These are phyloP conservation scores for Incurvaria masculella DNA, from an alignment of 2,888 invertebrate genomes.

Conservation along the genomic window DNA sequence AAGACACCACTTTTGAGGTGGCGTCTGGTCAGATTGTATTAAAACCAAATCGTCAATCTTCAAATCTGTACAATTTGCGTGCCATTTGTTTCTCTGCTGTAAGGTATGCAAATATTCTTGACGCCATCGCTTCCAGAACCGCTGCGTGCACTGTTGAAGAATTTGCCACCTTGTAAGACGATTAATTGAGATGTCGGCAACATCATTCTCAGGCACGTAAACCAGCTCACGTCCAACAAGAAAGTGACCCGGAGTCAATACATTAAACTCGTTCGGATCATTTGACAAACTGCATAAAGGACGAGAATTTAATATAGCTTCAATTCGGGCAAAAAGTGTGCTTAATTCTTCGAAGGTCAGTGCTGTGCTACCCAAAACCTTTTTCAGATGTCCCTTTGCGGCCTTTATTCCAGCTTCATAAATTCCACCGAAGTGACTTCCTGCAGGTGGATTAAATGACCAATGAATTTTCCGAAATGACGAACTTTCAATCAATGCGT, in stretches of 20 bases:
- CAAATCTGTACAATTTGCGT: not conserved
- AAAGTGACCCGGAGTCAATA: constrained; percentile 12
- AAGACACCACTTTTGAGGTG: constrained; percentile 9
- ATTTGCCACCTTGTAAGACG: constrained; percentile 13
- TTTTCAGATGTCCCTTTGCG: not conserved
- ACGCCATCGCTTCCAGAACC: constrained; percentile 15
- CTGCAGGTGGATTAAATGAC: constrained; percentile 7
- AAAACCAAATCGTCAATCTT: constrained; percentile 6
- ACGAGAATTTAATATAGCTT: constrained; percentile 11
- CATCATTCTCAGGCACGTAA: constrained; percentile 7
- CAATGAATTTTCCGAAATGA: constrained; percentile 1
- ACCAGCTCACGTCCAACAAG: constrained; percentile 8
- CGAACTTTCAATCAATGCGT: not conserved
- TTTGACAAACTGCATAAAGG: constrained; percentile 9
- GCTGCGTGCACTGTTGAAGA: constrained; percentile 11
- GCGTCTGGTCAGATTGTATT: constrained; percentile 3
- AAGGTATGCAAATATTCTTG: constrained; percentile 15
- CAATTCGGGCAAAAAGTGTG: constrained; percentile 12
- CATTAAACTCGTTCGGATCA: constrained; percentile 12
- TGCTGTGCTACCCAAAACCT: constrained; percentile 1
- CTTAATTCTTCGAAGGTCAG: constrained; percentile 14
- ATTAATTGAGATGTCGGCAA: constrained; percentile 1
- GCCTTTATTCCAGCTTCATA: constrained; percentile 1
- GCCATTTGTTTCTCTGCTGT: constrained; percentile 15
- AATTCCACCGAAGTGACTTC: constrained; percentile 4